Conservation (phyloP, 2,888 invertebrate genomes). For the Dinocampus coccinellae region DNA sequence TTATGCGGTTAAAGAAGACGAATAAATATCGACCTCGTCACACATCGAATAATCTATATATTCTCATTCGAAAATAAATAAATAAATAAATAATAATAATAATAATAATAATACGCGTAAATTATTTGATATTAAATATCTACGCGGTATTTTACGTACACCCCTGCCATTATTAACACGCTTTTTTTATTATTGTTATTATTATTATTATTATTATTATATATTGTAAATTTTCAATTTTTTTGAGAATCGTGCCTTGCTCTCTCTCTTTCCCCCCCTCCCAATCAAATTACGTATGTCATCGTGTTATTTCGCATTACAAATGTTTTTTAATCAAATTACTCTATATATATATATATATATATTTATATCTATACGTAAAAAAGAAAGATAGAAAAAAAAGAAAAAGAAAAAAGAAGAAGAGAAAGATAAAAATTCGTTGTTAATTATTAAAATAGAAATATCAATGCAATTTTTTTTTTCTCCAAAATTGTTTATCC, state of each 20-base stretch:
- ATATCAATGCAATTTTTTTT: no score
- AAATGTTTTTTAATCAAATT: slow-evolving; percentile 1
- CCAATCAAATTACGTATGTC: slow-evolving; percentile 3
- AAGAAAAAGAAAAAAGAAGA: no score
- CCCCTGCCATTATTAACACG: neutral
- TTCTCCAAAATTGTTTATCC: no score
- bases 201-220: slow-evolving; percentile 9
- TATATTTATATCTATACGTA: neutral
- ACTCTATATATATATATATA: no score
- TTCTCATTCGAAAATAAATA: neutral
- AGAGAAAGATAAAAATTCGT: no score
- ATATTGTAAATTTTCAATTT: slow-evolving; percentile 25
- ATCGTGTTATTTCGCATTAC: slow-evolving; percentile 12
- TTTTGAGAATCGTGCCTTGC: slow-evolving; percentile 35
- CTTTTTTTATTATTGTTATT: neutral
- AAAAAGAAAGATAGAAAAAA: no score
- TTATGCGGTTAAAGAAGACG: neutral
- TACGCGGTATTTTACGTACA: neutral
- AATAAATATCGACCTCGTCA: neutral
- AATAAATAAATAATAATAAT: neutral
- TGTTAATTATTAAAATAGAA: no score
- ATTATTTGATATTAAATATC: neutral
- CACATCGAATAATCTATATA: neutral
- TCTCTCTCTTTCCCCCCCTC: no score
- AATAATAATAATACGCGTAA: neutral